Evolutionary conservation across 2,888 invertebrate species (phyloP), one percentile per base, ranked within the genome.

Genomic region (Sialis lutaria): DNA sequence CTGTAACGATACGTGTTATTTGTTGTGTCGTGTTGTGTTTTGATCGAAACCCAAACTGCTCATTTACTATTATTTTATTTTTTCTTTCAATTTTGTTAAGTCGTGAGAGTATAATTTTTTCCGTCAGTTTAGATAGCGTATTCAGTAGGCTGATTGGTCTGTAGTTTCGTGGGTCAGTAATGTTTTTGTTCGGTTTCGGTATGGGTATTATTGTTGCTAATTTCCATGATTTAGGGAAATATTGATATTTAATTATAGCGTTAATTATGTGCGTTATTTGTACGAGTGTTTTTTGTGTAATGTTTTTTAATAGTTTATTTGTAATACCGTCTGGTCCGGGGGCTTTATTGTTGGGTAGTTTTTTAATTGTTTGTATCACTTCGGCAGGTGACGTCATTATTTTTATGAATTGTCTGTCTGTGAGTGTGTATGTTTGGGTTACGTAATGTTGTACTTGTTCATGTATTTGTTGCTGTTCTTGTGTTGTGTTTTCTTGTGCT

Each of bases 201-300:
- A 54, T 50, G 1, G 53, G 50, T 10, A 54, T 33, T 6, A 55
- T 45, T 35, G 46, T 50, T 2, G 54, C 56, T 8, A 42, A 41
- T 53, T 54, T 54, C 55, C 54, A 55, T 1, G 2, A 1, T 2
- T n/a, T 42, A 6, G 55, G 54, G 40, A 53, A 56, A 44, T 55
- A 48, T 1, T 41, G 37, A 3, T 48, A 4, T 50, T 42, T 52
- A 2, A 53, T 8, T 7, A 46, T 48, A 0, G 48, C 44, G 22
- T 55, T 55, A 12, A 50, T 48, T 7, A 55, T 54, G 40, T 52
- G 45, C 1, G 39, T 49, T 31, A 54, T 31, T 43, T 54, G 52
- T 0, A 50, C 49, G 7, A 52, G 40, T 13, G 52, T 48, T 49
- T 52, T 56, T 6, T 45, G 44, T 0, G 52, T 47, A 8, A 57